These are phyloP conservation scores for Drosophila suzukii DNA, from an alignment of 1,140 invertebrate genomes.

Conservation along the genomic window DNA sequence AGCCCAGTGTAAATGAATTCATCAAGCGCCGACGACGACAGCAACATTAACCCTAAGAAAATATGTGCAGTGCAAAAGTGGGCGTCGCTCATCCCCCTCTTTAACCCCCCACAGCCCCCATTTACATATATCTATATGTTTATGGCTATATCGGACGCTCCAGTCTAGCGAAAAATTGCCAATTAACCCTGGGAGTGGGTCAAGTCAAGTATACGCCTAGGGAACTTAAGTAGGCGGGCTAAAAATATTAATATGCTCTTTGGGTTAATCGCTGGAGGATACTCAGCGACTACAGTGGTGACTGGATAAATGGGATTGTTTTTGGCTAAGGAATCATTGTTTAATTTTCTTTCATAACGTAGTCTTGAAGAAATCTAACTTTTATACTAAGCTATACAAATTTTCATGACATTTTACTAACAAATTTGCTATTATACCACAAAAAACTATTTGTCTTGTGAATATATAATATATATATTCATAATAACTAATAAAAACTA, in stretches of 20 bases:
- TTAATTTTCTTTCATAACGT: too few species aligned
- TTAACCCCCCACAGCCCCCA: slow-evolving; percentile 7
- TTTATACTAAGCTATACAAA: too few species aligned
- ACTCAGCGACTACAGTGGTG: neutral
- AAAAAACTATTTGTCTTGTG: too few species aligned
- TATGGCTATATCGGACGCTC: neutral
- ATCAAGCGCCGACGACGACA: slow-evolving; percentile 53
- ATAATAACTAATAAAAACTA: too few species aligned
- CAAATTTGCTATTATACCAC: too few species aligned
- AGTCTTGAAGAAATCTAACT: too few species aligned
- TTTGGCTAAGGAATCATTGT: neutral
- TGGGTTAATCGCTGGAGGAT: slow-evolving; percentile 30
- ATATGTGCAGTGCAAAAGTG: slow-evolving; percentile 20
- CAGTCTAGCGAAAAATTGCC: slow-evolving; percentile 40
- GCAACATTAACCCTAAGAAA: slow-evolving; percentile 31
- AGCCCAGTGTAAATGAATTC: slow-evolving; percentile 72
- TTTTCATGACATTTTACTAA: too few species aligned
- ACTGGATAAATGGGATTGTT: neutral
- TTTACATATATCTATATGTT: neutral
- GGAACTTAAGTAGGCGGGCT: slow-evolving; percentile 13
- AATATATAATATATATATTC: too few species aligned
- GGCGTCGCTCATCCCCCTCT: slow-evolving; percentile 9
- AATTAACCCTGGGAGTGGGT: slow-evolving; percentile 49
- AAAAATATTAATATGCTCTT: slow-evolving; percentile 17
- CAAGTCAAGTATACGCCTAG: slow-evolving; percentile 30